Percentiles rank a stretch among this genome's conserved stretches.
Conservation (phyloP, 2,113 vertebrate species). For the Pristiophorus japonicus region DNA sequence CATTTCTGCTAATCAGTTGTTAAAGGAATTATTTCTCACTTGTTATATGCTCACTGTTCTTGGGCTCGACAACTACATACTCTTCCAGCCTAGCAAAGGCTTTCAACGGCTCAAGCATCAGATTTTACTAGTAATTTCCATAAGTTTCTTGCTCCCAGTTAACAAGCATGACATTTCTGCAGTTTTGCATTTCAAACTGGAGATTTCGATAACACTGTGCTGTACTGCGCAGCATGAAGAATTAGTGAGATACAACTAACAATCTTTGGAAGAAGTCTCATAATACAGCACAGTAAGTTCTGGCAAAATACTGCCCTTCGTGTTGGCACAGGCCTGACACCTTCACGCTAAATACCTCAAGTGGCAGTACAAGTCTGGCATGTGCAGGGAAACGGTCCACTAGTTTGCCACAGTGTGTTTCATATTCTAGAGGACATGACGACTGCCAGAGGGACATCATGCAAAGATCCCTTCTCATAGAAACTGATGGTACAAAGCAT, state of each 20-base stretch:
- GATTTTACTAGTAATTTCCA: not conserved
- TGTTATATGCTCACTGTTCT: not conserved
- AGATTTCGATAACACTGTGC: not conserved
- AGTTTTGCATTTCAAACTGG: not conserved
- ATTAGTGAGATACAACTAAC: not conserved
- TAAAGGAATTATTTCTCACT: not conserved
- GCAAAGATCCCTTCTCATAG: slow-evolving; percentile 25
- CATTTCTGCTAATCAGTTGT: not conserved
- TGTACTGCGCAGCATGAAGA: not conserved
- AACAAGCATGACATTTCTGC: not conserved
- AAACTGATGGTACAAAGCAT: slow-evolving; percentile 26
- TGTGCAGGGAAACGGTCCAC: not conserved
- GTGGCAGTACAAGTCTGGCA: not conserved
- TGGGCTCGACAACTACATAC: not conserved
- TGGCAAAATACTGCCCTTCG: not conserved
- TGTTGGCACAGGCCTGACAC: not conserved
- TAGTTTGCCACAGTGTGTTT: not conserved
- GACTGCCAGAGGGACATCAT: slow-evolving; percentile 26
- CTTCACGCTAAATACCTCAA: not conserved
- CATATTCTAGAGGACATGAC: not conserved
- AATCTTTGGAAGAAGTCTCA: not conserved
- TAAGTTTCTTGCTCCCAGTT: not conserved
- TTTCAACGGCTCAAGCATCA: not conserved
- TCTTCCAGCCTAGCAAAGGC: not conserved
- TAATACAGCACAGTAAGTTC: not conserved